Conservation (phyloP, 1,140 invertebrate genomes). For the Samia ricini region DNA sequence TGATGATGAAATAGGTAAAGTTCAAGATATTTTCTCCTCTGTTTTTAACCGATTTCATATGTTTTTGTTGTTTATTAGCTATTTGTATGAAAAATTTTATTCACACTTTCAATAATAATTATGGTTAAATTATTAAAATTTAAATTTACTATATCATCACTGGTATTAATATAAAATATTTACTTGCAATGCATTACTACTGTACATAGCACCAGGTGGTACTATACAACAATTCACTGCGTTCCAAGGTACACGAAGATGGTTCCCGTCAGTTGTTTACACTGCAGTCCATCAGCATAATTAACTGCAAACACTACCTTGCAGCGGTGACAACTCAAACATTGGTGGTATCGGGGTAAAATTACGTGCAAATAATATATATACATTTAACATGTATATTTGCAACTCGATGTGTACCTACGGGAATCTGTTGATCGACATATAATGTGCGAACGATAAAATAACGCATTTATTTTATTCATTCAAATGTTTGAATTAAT, state of each 20-base stretch:
- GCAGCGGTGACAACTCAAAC: slow-evolving; percentile 61
- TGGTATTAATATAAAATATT: neutral
- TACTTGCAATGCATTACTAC: neutral
- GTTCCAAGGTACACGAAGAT: neutral
- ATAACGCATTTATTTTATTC: neutral
- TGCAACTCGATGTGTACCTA: slow-evolving; percentile 25
- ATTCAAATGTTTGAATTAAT: too few relatives aligned
- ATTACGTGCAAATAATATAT: slow-evolving; percentile 60
- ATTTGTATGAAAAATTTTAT: too few relatives aligned
- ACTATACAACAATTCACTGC: neutral
- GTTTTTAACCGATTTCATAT: too few relatives aligned
- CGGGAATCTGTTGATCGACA: slow-evolving; percentile 3
- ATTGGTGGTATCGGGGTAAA: slow-evolving; percentile 49
- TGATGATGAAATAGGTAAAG: too few relatives aligned
- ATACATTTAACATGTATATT: slow-evolving; percentile 38
- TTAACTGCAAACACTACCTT: slow-evolving; percentile 67
- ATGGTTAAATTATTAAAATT: too few relatives aligned
- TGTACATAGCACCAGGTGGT: neutral
- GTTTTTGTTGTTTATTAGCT: too few relatives aligned
- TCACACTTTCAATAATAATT: too few relatives aligned
- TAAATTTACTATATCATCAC: neutral
- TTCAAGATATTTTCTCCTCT: too few relatives aligned
- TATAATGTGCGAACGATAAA: slow-evolving; percentile 2
- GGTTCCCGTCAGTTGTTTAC: slow-evolving; percentile 27
- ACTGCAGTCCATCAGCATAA: slow-evolving; percentile 67